Evolutionary conservation across 1,140 invertebrate species (phyloP), one percentile per base, ranked within the genome.

Genomic region (Microplitis demolitor): DNA sequence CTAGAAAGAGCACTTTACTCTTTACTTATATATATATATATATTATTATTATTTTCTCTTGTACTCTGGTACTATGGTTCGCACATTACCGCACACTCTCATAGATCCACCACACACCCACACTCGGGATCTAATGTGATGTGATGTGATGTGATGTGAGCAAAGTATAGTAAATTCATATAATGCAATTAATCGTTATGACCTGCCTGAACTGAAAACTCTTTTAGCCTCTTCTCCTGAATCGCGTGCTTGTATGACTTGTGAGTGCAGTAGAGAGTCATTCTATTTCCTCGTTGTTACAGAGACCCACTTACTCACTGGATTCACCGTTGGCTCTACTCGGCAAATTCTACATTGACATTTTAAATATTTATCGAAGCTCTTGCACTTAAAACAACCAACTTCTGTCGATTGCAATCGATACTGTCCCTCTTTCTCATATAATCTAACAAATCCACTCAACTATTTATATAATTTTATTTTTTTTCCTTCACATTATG

Each of bases 221-320:
- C 39, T 45, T 45, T 6, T 50, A 50, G 16, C 50, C 24, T 24
- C 24, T 39, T 58, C 37, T 66, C 45, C 45, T 66, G 14, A 66
- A 66, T 66, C 63, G 63, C 63, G 63, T 50, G 63, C 9, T 45
- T 50, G 37, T 66, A 24, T 66, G 14, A 37, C 63, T 66, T 66
- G 9, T 61, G 39, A 45, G 24, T 24, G 24, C 24, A 24, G 24
- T 24, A 24, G 56, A 58, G 56, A 58, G 14, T 50, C 50, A 14
- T 37, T 45, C 37, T 66, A 45, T 63, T 45, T 63, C 61, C 61
- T 51, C 63, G n/a, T 33, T 13, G 34, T 66, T 45, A 13, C 14
- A 39, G 8, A 37, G 37, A 66, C 63, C 45, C 39, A 51, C 45
- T 66, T 51, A 51, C 34, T 61, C 33, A 33, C 24, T 33, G 24